Evolutionary conservation across 2,888 invertebrate genomes (phyloP), one percentile per base, ranked within the genome.

Genomic region (Scaptodrosophila latifasciaeformis): DNA sequence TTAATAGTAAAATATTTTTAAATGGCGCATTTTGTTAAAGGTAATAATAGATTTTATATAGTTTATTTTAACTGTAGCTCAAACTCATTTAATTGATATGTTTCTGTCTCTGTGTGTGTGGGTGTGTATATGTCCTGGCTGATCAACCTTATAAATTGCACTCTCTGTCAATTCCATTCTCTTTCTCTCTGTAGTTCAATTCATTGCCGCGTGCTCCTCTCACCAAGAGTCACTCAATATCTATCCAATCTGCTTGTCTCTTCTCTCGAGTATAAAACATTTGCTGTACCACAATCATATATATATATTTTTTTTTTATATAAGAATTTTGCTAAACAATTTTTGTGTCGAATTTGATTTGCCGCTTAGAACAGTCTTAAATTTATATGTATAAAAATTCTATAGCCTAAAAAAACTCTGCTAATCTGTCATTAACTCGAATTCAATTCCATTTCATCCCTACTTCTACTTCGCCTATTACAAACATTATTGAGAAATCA

Each of bases 401-500:
- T 56, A 59, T 62, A 60, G 51, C 51, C 67, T 65, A 63, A 53
- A 67, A 54, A 44, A 66, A 52, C 48, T 52, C 46, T 61, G 62
- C 56, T 61, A 66, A 59, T 64, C 59, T 56, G 54, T 60, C 54
- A 30, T 29, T 31, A 35, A 65, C 54, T 54, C 12, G 61, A 65
- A 59, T 48, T 57, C 54, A 44, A 62, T 63, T 31, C 17, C 49
- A 19, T 10, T 10, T 19, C n/a, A n/a, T 18, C 12, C 18, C n/a
- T 54, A 21, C 21, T 13, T 54, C 53, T 59, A 43, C 30, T 40
- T 51, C 59, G 63, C 69, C 62, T 74, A 24, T 24, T 3, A 76
- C 63, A 63, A 76, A 77, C 62, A 70, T 67, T 59, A 71, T 77
- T 79, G 78, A 81, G 83, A 82, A 82, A 80, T 82, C 80, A 74